Conservation (phyloP, 2,888 invertebrate genomes). For the Onthophagus sagittarius region DNA sequence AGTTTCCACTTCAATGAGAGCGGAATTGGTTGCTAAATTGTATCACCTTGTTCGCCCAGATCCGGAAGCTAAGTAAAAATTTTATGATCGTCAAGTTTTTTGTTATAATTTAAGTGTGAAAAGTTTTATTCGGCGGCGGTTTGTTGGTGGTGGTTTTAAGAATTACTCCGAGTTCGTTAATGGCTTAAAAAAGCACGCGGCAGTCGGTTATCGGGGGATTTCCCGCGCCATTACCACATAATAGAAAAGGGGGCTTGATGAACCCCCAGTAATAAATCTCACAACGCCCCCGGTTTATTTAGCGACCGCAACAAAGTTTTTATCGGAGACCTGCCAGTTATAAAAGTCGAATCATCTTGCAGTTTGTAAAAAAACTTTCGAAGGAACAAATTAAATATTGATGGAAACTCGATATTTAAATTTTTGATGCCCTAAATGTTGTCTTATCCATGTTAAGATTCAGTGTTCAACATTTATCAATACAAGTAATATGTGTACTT, state of each 20-base stretch:
- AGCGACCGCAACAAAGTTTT: neutral
- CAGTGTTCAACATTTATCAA: neutral
- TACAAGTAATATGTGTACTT: neutral
- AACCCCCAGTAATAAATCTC: neutral
- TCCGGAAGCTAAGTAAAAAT: neutral
- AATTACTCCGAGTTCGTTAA: neutral
- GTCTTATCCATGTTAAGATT: neutral
- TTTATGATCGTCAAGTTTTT: neutral
- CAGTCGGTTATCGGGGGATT: neutral
- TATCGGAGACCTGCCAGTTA: neutral
- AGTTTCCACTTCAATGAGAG: neutral
- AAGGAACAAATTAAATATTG: too few relatives aligned
- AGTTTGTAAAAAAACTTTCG: neutral
- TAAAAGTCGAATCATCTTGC: neutral
- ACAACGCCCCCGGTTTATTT: neutral
- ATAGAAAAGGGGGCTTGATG: neutral
- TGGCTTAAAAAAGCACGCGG: neutral
- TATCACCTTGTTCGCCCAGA: neutral
- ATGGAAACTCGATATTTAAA: neutral
- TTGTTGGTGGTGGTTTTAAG: neutral
- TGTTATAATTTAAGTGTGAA: neutral
- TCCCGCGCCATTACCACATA: neutral
- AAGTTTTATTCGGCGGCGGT: neutral
- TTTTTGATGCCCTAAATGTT: neutral
- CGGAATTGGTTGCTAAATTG: neutral